Conservation (phyloP, 2,113 vertebrate species). For the Picathartes gymnocephalus region DNA sequence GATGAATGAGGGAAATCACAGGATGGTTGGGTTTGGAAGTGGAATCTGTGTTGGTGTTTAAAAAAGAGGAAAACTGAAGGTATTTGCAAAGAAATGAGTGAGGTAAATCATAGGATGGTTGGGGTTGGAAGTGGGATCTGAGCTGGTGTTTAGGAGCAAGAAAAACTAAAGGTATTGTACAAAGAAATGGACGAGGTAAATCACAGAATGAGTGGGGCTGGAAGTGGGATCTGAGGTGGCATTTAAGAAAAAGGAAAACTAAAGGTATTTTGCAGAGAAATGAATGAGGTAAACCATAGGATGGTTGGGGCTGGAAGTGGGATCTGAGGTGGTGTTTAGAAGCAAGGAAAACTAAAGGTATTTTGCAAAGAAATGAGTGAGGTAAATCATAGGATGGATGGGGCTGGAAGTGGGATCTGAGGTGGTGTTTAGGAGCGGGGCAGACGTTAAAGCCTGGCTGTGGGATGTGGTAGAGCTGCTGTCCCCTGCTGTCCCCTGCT, state of each 20-base stretch:
- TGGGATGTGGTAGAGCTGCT: background rate
- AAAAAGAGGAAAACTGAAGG: background rate
- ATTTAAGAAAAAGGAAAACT: too few species aligned
- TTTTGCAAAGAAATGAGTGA: background rate
- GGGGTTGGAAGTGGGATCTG: background rate
- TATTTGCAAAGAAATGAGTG: background rate
- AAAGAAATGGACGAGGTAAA: background rate
- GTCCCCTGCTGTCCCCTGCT: fast-evolving
- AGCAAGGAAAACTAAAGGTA: background rate
- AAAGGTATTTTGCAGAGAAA: background rate
- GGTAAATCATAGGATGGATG: background rate
- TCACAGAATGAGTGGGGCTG: background rate
- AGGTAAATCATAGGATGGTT: background rate
- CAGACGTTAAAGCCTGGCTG: background rate
- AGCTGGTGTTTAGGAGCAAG: background rate
- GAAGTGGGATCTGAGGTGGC: background rate
- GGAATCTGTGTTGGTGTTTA: background rate
- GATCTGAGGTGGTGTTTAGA: too few species aligned
- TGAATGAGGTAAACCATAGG: fast-evolving
- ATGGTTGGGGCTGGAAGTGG: background rate
- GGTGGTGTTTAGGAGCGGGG: background rate
- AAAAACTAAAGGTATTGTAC: background rate
- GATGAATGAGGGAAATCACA: background rate
- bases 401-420: background rate
- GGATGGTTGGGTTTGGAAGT: background rate